phyloP scores from a whole-genome alignment of 2,888 invertebrate genomes.

The Hesperia comma region DNA sequence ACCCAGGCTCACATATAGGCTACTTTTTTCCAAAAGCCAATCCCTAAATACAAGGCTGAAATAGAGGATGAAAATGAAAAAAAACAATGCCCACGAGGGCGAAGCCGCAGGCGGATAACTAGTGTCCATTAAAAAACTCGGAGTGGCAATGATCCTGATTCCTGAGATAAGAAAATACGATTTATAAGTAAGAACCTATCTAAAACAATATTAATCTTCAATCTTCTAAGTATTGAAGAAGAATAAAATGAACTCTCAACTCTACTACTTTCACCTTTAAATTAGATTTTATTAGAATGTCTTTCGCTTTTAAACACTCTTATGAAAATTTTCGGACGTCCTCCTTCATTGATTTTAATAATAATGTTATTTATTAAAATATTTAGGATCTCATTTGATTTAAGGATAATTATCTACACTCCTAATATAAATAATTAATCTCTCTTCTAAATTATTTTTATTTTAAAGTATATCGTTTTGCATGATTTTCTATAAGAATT shows the following conservation, averaged over 20 bases:
- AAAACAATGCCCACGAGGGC: too few species aligned
- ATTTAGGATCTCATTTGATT: constrained; percentile 10
- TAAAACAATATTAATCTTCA: too few species aligned
- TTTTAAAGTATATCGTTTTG: neutral
- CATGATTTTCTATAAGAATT: constrained; percentile 2
- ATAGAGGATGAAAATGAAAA: too few species aligned
- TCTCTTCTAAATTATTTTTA: constrained; percentile 10
- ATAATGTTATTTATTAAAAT: constrained; percentile 19
- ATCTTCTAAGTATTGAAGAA: too few species aligned
- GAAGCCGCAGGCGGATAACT: too few species aligned
- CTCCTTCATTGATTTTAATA: constrained; percentile 8
- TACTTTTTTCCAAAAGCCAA: too few species aligned
- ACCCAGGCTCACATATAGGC: too few species aligned
- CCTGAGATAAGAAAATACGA: too few species aligned
- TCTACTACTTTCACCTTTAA: constrained; percentile 23
- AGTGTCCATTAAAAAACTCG: too few species aligned
- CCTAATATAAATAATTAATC: constrained; percentile 15
- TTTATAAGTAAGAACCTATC: too few species aligned
- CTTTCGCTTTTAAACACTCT: constrained; percentile 1
- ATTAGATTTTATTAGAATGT: constrained; percentile 16
- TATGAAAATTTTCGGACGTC: constrained; percentile 7
- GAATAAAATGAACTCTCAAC: neutral
- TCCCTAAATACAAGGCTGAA: too few species aligned
- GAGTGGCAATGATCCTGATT: too few species aligned
- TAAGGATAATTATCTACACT: constrained; percentile 1